phyloP scores from a whole-genome alignment of 2,113 vertebrate genomes.

The Promerops cafer region DNA sequence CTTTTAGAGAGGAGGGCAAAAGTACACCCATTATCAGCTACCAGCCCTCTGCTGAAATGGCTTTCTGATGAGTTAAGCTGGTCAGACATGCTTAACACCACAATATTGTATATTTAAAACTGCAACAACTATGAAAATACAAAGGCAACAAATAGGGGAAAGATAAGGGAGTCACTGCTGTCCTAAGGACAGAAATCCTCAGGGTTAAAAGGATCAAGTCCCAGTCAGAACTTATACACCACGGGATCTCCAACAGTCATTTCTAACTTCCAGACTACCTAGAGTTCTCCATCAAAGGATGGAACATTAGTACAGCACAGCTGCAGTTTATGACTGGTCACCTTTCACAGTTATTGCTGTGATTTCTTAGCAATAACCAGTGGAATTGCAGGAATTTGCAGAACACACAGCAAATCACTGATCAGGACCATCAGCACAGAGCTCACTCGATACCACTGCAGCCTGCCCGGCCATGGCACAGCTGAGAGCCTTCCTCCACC shows the following conservation, averaged over 20 bases:
- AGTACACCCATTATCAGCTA: conserved; percentile 1
- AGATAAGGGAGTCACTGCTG: neutral
- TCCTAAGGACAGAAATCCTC: neutral
- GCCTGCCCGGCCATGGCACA: neutral
- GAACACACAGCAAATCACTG: neutral
- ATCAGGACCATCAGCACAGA: neutral
- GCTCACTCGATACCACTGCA: neutral
- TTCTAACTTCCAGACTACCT: neutral
- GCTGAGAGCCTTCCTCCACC: neutral
- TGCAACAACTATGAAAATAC: neutral
- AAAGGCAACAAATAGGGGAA: neutral
- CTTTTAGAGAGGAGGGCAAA: neutral
- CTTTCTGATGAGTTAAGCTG: conserved; percentile 16
- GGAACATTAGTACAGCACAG: neutral
- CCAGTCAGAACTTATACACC: neutral
- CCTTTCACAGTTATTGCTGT: conserved; percentile 2
- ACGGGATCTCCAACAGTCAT: neutral
- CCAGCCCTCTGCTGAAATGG: neutral
- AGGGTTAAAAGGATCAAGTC: neutral
- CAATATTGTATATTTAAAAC: neutral
- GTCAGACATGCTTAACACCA: neutral
- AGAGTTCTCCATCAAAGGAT: neutral
- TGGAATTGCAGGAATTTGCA: conserved; percentile 41
- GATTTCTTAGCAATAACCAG: neutral
- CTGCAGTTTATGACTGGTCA: neutral